Conservation (phyloP, 2,113 vertebrate genomes). For the Melanostigma gelatinosum region DNA sequence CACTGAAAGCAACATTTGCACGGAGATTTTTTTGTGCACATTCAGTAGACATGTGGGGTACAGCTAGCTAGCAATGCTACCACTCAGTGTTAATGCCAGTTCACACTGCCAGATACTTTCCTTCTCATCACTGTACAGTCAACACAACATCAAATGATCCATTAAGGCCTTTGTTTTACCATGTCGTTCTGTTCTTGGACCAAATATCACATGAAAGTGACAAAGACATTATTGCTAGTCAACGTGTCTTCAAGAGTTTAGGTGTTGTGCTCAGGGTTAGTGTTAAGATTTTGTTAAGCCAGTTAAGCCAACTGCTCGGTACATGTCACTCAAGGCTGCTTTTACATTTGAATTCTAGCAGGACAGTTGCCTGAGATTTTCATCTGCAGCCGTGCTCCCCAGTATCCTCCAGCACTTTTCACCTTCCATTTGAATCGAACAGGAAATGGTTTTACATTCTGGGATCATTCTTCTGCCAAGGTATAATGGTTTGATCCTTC, state of each 20-base stretch:
- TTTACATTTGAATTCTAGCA: slow-evolving; percentile 30
- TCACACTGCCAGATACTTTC: not conserved
- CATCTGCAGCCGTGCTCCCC: not conserved
- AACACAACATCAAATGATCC: not conserved
- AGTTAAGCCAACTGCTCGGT: not conserved
- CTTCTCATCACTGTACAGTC: not conserved
- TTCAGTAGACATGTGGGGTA: not conserved
- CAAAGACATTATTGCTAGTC: not conserved
- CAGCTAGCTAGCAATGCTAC: not conserved
- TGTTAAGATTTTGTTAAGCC: not conserved
- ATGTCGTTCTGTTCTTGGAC: not conserved
- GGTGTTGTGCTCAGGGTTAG: not conserved
- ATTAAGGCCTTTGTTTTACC: not conserved
- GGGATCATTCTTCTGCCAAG: slow-evolving; percentile 9
- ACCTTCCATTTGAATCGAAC: slow-evolving; percentile 28
- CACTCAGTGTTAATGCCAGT: not conserved
- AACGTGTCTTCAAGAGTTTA: not conserved
- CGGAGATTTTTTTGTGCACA: not conserved
- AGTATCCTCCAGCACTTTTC: slow-evolving; percentile 2
- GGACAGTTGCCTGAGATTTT: slow-evolving; percentile 22
- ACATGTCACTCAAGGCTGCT: not conserved
- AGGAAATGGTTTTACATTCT: slow-evolving; percentile 44
- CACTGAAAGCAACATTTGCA: slow-evolving; percentile 11
- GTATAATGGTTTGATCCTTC: slow-evolving; percentile 11
- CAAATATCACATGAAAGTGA: not conserved